These are phyloP conservation scores for Andinoacara biseriatus DNA, from an alignment of 2,113 vertebrate genomes.

Conservation along the genomic window DNA sequence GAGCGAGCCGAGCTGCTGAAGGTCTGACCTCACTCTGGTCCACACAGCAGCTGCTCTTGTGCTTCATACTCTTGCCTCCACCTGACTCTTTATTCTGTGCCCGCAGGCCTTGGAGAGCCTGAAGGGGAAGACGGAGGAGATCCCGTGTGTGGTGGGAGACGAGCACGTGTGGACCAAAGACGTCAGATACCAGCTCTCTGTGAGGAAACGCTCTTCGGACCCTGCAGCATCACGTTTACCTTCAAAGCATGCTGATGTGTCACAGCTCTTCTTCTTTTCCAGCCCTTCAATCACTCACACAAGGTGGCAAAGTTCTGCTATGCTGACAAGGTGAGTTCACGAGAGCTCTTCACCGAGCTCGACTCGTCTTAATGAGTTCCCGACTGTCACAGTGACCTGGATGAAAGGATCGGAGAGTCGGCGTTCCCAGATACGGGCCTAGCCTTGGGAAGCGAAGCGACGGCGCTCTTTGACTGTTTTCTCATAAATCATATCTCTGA, in stretches of 20 bases:
- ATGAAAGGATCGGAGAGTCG: too few relatives aligned
- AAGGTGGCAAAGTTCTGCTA: slow-evolving; percentile 97
- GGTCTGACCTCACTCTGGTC: slow-evolving; percentile 69
- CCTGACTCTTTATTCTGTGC: background rate
- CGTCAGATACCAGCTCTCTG: slow-evolving; percentile 89
- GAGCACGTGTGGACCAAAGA: slow-evolving; percentile 90
- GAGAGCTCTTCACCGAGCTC: background rate
- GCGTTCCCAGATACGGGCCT: too few relatives aligned
- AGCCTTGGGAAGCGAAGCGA: too few relatives aligned
- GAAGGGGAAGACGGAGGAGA: slow-evolving; percentile 85
- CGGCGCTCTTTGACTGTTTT: too few relatives aligned
- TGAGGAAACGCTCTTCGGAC: slow-evolving; percentile 71
- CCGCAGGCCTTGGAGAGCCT: slow-evolving; percentile 83
- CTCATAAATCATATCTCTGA: too few relatives aligned
- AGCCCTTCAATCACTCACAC: slow-evolving; percentile 94
- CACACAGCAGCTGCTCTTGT: too few relatives aligned
- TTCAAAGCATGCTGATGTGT: background rate
- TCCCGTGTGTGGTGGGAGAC: slow-evolving; percentile 92
- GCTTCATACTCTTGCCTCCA: background rate
- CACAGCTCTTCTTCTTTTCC: slow-evolving; percentile 23
- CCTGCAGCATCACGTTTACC: background rate
- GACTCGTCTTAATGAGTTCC: too few relatives aligned
- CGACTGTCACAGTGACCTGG: too few relatives aligned
- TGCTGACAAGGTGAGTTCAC: slow-evolving; percentile 87
- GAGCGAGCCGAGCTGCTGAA: slow-evolving; percentile 85